Conservation (phyloP, 1,140 invertebrate genomes). For the Lepidostoma basale region DNA sequence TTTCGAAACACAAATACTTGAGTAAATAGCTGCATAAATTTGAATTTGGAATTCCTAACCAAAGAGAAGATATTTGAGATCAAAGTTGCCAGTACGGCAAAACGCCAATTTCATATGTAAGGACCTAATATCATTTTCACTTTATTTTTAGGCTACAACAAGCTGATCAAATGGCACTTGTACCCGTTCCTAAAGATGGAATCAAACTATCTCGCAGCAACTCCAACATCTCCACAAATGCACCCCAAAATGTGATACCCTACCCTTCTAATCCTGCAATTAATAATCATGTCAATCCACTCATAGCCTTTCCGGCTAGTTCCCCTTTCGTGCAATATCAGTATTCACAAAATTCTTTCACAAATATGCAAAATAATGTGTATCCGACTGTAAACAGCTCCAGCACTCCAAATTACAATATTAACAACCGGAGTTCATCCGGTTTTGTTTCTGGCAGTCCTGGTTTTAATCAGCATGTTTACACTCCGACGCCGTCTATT, state of each 20-base stretch:
- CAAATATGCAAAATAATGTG: slow-evolving; percentile 26
- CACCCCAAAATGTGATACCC: slow-evolving; percentile 33
- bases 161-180: slow-evolving; percentile 47
- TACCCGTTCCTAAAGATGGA: slow-evolving; percentile 13
- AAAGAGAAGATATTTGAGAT: too few relatives aligned
- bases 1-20: too few relatives aligned
- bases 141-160: slow-evolving; percentile 54
- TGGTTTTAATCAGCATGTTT: slow-evolving; percentile 14
- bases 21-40: too few relatives aligned
- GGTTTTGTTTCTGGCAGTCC: background rate
- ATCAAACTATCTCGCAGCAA: slow-evolving; percentile 33
- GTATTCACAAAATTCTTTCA: slow-evolving; percentile 1
- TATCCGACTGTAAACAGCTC: slow-evolving; percentile 9
- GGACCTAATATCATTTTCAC: too few relatives aligned
- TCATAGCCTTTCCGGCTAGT: slow-evolving; percentile 36
- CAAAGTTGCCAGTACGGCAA: too few relatives aligned
- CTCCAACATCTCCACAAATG: slow-evolving; percentile 29
- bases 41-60: too few relatives aligned
- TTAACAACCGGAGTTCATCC: background rate
- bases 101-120: too few relatives aligned
- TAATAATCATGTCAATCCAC: slow-evolving; percentile 35
- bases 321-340: slow-evolving; percentile 33
- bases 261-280: slow-evolving; percentile 16
- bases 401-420: background rate
- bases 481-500: background rate